Conservation (phyloP, 2,888 invertebrate species). For the Opisthograptis luteolata region DNA sequence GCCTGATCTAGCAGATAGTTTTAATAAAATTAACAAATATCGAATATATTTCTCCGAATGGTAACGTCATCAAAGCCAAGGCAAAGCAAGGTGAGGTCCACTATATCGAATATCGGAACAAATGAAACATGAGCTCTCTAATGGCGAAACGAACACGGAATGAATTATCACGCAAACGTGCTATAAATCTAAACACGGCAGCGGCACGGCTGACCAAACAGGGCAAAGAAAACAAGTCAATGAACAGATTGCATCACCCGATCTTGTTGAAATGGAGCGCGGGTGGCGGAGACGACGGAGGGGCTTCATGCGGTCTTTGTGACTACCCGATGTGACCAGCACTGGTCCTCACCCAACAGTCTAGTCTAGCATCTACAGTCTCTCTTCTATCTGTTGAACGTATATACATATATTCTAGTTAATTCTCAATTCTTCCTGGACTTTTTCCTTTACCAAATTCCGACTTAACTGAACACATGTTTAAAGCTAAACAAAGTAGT, state of each 20-base stretch:
- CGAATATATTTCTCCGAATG: too few relatives aligned
- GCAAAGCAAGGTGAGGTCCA: conserved; percentile 12
- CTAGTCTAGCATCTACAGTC: too few relatives aligned
- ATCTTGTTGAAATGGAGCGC: conserved; percentile 3
- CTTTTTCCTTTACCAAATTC: background rate
- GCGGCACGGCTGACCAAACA: conserved; percentile 7
- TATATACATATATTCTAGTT: too few relatives aligned
- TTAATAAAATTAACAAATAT: too few relatives aligned
- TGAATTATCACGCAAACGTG: conserved; percentile 26
- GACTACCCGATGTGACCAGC: background rate
- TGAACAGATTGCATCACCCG: conserved; percentile 22
- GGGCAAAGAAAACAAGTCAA: conserved; percentile 23
- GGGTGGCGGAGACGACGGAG: background rate
- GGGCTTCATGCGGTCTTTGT: conserved; percentile 4
- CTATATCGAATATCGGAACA: conserved; percentile 19
- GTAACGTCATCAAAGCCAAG: conserved; percentile 14
- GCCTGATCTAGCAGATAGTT: too few relatives aligned
- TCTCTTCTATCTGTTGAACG: too few relatives aligned
- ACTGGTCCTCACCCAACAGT: too few relatives aligned
- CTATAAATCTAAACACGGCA: conserved; percentile 24
- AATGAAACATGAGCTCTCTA: conserved; percentile 28
- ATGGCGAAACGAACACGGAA: conserved; percentile 6
- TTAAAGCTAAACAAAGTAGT: too few relatives aligned
- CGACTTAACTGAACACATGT: background rate
- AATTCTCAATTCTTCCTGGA: background rate